These are phyloP conservation scores for Sturmia bella DNA, from an alignment of 2,888 invertebrate species.

Conservation along the genomic window DNA sequence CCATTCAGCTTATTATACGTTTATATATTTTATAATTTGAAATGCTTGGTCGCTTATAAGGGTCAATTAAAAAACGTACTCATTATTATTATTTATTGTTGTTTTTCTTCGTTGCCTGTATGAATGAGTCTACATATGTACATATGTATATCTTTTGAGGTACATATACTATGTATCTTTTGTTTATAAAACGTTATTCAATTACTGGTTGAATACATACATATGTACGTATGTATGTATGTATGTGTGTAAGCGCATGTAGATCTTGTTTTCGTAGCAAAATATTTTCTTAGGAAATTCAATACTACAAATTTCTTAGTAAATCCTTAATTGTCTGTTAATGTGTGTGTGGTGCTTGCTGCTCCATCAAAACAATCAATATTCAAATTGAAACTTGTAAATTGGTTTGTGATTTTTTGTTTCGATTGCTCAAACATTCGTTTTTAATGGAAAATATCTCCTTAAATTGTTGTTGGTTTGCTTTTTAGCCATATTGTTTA, in stretches of 20 bases:
- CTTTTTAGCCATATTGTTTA: constrained; percentile 23
- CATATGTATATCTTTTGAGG: too few relatives aligned
- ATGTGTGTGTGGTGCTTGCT: constrained; percentile 33
- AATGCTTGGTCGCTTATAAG: constrained; percentile 65
- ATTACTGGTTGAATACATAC: neutral
- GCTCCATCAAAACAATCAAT: neutral
- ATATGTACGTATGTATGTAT: neutral
- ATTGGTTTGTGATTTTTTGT: constrained; percentile 39
- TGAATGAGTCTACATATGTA: neutral
- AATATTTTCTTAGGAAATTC: constrained; percentile 10
- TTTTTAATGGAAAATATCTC: constrained; percentile 46
- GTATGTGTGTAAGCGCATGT: too few relatives aligned
- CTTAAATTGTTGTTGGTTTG: neutral
- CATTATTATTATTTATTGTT: constrained; percentile 8
- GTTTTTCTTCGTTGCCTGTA: neutral
- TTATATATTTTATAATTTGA: constrained; percentile 38
- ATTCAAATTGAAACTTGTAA: constrained; percentile 25
- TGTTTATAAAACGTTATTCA: neutral
- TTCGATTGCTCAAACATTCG: constrained; percentile 36
- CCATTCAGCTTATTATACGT: constrained; percentile 8
- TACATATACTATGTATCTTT: too few relatives aligned
- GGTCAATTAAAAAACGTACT: constrained; percentile 46
- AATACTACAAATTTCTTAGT: constrained; percentile 12
- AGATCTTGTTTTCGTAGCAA: too few relatives aligned
- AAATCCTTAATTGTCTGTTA: constrained; percentile 52